Percentiles rank a stretch among this genome's conserved stretches.
These are phyloP conservation scores for Papilio demoleus DNA, from an alignment of 2,888 invertebrate genomes.

Conservation along the genomic window DNA sequence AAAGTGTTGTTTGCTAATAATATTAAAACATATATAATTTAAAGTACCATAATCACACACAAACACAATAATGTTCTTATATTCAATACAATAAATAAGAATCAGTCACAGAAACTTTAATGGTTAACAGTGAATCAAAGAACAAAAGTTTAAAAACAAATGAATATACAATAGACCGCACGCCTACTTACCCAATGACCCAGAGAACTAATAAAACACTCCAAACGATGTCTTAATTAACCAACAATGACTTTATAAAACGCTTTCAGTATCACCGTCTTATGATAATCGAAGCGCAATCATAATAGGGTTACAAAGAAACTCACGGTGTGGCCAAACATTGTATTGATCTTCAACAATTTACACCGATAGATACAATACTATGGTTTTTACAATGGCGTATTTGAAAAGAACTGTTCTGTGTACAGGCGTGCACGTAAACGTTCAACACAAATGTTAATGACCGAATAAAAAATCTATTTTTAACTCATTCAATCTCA, in stretches of 20 bases:
- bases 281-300: conserved; percentile 64
- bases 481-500: conserved; percentile 37
- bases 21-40: background rate
- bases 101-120: conserved; percentile 36
- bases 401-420: conserved; percentile 66
- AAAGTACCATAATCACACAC: conserved; percentile 25
- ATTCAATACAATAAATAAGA: background rate
- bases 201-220: conserved; percentile 65
- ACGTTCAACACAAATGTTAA: conserved; percentile 64
- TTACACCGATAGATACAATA: conserved; percentile 65
- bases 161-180: conserved; percentile 53
- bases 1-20: conserved; percentile 3
- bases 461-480: conserved; percentile 55
- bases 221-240: conserved; percentile 68
- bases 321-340: conserved; percentile 54
- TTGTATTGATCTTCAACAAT: conserved; percentile 67
- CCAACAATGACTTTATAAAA: conserved; percentile 68
- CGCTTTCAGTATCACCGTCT: conserved; percentile 62
- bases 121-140: conserved; percentile 34
- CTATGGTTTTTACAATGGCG: conserved; percentile 64
- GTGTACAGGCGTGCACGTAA: conserved; percentile 63
- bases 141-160: conserved; percentile 44
- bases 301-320: conserved; percentile 67
- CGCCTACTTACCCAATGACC: conserved; percentile 69
- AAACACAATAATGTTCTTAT: background rate